phyloP scores from a whole-genome alignment of 2,113 vertebrate species.

The Castor canadensis region DNA sequence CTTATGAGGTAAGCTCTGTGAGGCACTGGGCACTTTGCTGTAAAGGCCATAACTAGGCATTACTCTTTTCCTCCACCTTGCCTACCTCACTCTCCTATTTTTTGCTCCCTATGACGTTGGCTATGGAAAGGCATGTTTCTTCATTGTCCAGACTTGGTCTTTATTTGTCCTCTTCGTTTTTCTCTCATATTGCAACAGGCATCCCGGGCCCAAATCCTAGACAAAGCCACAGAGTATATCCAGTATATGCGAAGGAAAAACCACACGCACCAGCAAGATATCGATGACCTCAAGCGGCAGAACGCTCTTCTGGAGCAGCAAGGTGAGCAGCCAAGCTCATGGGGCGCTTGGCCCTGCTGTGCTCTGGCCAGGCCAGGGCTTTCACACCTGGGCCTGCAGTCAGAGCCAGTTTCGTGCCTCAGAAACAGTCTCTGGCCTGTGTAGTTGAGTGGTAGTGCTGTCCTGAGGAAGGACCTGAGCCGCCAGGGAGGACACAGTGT shows the following conservation, averaged over 20 bases:
- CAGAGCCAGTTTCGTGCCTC: conserved; percentile 38
- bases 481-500: conserved; percentile 39
- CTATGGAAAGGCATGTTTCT: conserved; percentile 14
- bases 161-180: conserved; percentile 83
- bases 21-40: background rate
- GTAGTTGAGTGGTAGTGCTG: conserved; percentile 37
- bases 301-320: conserved; percentile 96
- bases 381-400: conserved; percentile 52
- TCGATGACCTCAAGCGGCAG: conserved; percentile 96
- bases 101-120: background rate
- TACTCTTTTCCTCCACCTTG: background rate
- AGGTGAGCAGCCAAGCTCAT: conserved; percentile 83
- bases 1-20: background rate
- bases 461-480: conserved; percentile 62
- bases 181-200: conserved; percentile 90
- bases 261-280: conserved; percentile 98
- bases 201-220: conserved; percentile 98
- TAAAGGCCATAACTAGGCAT: background rate
- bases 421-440: conserved; percentile 15
- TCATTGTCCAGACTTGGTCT: conserved; percentile 74
- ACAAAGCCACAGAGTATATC: conserved; percentile 99
- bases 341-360: conserved; percentile 68
- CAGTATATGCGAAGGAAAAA: conserved; percentile 99
- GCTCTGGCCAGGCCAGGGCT: conserved; percentile 31
- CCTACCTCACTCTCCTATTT: background rate